Base-by-base conservation (phyloP, 2,113 vertebrate species). In the Lethenteron camtschaticum region DNA sequence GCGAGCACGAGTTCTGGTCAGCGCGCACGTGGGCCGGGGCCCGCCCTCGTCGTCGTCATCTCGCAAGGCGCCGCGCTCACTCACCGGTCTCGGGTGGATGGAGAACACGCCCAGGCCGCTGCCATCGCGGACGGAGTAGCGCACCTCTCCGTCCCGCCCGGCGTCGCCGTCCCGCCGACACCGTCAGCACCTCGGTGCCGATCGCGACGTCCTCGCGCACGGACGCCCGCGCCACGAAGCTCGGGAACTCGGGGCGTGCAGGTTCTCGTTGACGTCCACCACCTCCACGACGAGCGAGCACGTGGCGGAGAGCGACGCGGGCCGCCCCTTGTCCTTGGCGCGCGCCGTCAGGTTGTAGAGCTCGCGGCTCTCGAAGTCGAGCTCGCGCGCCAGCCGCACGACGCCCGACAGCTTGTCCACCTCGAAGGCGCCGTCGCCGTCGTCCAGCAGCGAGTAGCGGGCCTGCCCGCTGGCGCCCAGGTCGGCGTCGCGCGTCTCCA, bases 221-320 rank as follows among this genome's bases (percentile, higher is more conserved):
- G 70, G 84, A 83, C 77, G 86, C 88, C 72, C 80, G 79, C 16
- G 87, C 59, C 2, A 88, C 89, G 71, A 99, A 96, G 73, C 86
- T 83, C 2, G 82, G 79, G 80, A 99, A 99, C 75, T 90, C 89
- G 0, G 94, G 0, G 85, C 78, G 7, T 90, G 87, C 72, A 95
- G 88, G 74, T 99, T 99, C 81, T 99, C 94, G 0, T 99, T 96
- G 55, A 99, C 90, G 75, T 99, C 94, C 58, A 97, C 84, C 55
- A 99, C 90, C 77, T 99, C 92, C 12, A 99, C 82, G 75, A 95
- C 90, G 71, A 97, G 85, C 68, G 83, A 94, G 14, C 90, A 95
- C 71, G 92, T 81, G 0, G 94, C 91, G 2, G 91, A 86, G 16
- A 97, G 83, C 3, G 94, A 91, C 11, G 94, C 87, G 0, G 90